Conservation (phyloP, 1,140 invertebrate genomes). For the Pogonognathellus flavescens region DNA sequence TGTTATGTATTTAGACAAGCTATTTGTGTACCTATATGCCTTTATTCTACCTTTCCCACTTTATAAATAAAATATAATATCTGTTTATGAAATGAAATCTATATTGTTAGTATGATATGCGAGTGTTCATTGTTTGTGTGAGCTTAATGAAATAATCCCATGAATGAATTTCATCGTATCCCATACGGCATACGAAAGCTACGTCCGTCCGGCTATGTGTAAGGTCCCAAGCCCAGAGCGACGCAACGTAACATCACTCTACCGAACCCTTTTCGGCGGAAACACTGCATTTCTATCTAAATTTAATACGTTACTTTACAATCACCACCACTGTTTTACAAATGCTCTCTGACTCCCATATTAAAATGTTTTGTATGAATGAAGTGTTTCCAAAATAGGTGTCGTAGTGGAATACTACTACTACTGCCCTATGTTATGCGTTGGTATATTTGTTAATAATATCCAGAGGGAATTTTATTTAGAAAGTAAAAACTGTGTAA, state of each 20-base stretch:
- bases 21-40: too few relatives aligned
- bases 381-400: background rate
- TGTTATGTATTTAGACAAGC: too few relatives aligned
- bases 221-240: background rate
- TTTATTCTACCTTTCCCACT: too few relatives aligned
- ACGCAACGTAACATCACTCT: background rate
- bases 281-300: constrained; percentile 32
- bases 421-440: too few relatives aligned
- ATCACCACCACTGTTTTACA: background rate
- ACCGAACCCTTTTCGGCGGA: constrained; percentile 37
- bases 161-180: constrained; percentile 27
- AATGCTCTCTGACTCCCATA: background rate
- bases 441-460: background rate
- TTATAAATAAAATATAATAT: too few relatives aligned
- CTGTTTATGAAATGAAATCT: too few relatives aligned
- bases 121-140: constrained; percentile 29
- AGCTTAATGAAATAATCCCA: constrained; percentile 10
- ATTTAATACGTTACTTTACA: background rate
- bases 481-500: constrained; percentile 22
- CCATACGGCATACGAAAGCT: constrained; percentile 20
- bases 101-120: background rate
- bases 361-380: constrained; percentile 21
- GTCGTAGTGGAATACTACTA: background rate
- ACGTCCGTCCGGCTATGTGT: constrained; percentile 32
- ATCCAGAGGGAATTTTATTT: background rate